Conservation (phyloP, 2,797 vertebrate species). For the Varecia variegata region DNA sequence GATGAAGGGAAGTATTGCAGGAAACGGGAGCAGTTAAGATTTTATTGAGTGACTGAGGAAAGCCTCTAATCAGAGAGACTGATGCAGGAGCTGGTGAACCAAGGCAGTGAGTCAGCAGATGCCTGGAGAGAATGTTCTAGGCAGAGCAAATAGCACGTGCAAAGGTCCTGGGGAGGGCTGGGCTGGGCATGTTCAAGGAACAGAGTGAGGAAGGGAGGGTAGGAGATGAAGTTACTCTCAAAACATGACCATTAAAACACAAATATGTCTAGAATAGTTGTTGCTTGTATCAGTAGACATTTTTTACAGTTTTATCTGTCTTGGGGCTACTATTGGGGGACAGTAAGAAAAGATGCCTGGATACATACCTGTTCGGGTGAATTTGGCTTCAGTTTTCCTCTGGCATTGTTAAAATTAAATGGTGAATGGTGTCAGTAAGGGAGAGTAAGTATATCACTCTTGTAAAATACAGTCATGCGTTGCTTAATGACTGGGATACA, state of each 20-base stretch:
- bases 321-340: too few species aligned
- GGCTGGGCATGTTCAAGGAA: neutral
- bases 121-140: neutral
- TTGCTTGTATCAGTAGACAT: neutral
- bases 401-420: neutral
- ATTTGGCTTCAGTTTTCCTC: neutral
- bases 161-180: neutral
- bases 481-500: neutral
- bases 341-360: neutral
- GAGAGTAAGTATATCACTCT: neutral
- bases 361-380: neutral
- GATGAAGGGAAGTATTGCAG: neutral
- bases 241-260: neutral
- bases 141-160: neutral
- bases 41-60: neutral
- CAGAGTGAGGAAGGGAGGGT: neutral
- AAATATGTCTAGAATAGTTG: neutral
- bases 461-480: neutral
- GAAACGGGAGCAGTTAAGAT: accelerated
- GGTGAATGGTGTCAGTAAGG: neutral
- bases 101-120: too few species aligned
- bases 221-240: neutral
- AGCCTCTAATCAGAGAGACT: neutral
- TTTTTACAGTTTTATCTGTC: neutral
- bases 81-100: too few species aligned